Evolutionary conservation across 2,797 vertebrate genomes (phyloP), one percentile per base, ranked within the genome.

Genomic region (Triplophysa yarkandensis): DNA sequence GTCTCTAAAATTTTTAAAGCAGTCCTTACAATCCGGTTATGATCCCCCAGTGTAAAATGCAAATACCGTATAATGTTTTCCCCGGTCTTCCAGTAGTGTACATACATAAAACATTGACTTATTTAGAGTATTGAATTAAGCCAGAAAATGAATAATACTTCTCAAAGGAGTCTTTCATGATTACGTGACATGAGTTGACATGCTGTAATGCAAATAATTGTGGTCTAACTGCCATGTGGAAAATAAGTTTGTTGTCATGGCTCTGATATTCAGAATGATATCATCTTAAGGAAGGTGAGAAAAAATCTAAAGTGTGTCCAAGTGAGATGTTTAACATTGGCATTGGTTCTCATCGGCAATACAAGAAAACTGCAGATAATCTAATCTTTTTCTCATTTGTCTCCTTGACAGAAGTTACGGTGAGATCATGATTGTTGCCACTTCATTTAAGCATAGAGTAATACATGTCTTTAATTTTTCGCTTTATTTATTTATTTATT

Each of bases 301-400:
- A 61, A 23, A 25, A 44, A 43, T 46, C 50, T 11, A 41, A 69
- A 77, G 74, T 52, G 67, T 54, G 27, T 61, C 60, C 36, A 69
- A 69, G 23, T 73, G 76, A 77, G 63, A 65, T 77, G 36, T 80
- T 77, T 66, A 21, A 69, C 74, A 80, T n/a, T n/a, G n/a, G n/a
- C 65, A 77, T 80, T n/a, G n/a, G 78, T 74, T 66, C 27, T 28
- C 32, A 69, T 36, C 58, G 74, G 21, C 70, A 77, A 60, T 25
- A 34, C 54, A 69, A 70, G 57, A 76, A 69, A 69, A 32, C 60
- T 69, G 69, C 68, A 63, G 17, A 70, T 44, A 77, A 64, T 74
- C 68, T 52, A 77, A 23, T 2, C 43, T 25, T 69, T 27, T 19
- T 25, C 3, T 41, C 52, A 66, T 80, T 72, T 69, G 76, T 80